phyloP scores from a whole-genome alignment of 2,113 vertebrate species.

The Sclerurus mexicanus region DNA sequence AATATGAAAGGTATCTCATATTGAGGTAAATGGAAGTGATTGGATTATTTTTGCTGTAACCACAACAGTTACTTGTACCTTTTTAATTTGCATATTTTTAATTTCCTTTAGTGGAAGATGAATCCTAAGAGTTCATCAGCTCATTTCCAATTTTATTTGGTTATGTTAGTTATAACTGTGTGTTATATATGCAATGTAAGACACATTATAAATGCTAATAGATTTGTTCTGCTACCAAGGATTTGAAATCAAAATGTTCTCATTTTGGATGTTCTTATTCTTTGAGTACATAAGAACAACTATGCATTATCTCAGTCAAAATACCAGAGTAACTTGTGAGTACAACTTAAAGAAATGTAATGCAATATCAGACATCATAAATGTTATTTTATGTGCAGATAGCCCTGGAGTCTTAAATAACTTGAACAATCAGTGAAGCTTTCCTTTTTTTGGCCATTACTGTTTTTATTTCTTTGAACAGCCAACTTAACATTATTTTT shows the following conservation, averaged over 20 bases:
- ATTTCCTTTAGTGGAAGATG: constrained; percentile 20
- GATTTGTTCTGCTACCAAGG: neutral
- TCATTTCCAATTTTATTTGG: constrained; percentile 25
- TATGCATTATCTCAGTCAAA: neutral
- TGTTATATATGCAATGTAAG: constrained; percentile 1
- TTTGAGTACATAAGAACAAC: neutral
- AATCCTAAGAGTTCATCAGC: constrained; percentile 12
- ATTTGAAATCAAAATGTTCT: neutral
- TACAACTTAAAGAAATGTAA: neutral
- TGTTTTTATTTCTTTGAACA: neutral
- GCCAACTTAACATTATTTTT: neutral
- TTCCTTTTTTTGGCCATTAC: neutral
- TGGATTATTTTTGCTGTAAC: neutral
- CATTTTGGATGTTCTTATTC: neutral
- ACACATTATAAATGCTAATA: constrained; percentile 4
- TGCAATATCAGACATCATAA: neutral
- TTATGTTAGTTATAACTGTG: neutral
- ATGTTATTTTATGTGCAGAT: neutral
- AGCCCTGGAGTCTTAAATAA: neutral
- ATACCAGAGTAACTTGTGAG: neutral
- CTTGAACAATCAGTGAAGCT: neutral
- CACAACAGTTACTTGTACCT: neutral
- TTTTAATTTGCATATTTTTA: constrained; percentile 48
- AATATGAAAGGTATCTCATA: neutral
- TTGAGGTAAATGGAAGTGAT: neutral